These are phyloP conservation scores for Lonchura striata DNA, from an alignment of 2,113 vertebrate genomes.

Conservation along the genomic window DNA sequence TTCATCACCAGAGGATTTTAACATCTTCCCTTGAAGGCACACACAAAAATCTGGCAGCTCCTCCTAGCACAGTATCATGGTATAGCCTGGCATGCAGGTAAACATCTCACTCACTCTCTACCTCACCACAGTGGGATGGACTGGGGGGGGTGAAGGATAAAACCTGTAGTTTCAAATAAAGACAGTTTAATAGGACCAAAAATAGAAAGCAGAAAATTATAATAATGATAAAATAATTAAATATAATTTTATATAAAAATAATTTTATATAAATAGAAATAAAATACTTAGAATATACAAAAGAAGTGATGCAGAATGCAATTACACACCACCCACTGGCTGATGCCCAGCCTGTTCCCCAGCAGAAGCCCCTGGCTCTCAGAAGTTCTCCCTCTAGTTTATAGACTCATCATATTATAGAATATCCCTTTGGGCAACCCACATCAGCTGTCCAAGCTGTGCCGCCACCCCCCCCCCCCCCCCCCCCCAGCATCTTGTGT, in stretches of 20 bases:
- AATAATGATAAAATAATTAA: background rate
- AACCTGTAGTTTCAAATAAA: background rate
- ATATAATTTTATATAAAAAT: too few species aligned
- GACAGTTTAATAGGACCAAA: background rate
- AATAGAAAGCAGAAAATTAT: background rate
- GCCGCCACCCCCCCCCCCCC: too few species aligned
- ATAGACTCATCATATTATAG: background rate
- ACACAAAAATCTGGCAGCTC: background rate
- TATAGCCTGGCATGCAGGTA: background rate
- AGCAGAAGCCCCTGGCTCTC: background rate
- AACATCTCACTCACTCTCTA: background rate
- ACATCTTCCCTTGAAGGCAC: background rate
- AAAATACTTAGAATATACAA: background rate
- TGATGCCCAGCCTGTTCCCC: background rate
- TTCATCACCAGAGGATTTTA: background rate
- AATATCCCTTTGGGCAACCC: background rate
- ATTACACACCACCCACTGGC: background rate
- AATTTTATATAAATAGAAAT: too few species aligned
- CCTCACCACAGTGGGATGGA: background rate
- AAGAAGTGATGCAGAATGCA: background rate
- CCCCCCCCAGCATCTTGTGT: background rate
- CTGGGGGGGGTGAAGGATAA: fast-evolving
- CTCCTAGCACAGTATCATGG: background rate
- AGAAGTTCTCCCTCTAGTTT: background rate
- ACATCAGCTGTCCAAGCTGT: background rate